Conservation (phyloP, 2,797 vertebrate species). For the Malacoraja senta region DNA sequence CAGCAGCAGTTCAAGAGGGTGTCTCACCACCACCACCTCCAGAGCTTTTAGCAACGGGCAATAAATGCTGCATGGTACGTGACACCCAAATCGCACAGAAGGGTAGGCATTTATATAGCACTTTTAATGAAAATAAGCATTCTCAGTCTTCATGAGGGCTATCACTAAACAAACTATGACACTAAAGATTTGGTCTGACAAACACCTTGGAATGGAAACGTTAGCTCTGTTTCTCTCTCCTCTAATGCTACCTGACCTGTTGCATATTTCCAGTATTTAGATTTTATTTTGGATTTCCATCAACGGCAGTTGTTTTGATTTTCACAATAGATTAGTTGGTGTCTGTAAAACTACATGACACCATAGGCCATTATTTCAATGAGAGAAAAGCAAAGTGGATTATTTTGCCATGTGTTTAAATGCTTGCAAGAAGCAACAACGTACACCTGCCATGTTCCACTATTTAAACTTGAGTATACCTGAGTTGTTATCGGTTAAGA, state of each 20-base stretch:
- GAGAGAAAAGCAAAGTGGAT: background rate
- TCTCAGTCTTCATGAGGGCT: background rate
- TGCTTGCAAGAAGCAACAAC: background rate
- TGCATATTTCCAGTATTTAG: too few relatives aligned
- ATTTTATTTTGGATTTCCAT: too few relatives aligned
- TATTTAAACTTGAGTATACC: background rate
- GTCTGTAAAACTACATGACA: background rate
- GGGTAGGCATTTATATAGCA: background rate
- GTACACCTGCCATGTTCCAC: background rate
- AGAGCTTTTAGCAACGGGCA: too few relatives aligned
- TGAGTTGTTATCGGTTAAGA: background rate
- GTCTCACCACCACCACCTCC: too few relatives aligned
- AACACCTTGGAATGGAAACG: too few relatives aligned
- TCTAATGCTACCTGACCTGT: too few relatives aligned
- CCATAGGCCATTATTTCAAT: background rate
- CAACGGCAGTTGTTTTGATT: too few relatives aligned
- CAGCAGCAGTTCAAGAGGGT: too few relatives aligned
- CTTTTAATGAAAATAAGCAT: background rate
- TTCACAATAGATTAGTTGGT: background rate
- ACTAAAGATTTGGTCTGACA: background rate
- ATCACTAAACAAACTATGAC: background rate
- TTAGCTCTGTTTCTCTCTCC: too few relatives aligned
- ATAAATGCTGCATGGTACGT: too few relatives aligned
- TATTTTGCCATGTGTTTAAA: background rate
- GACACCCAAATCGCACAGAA: background rate